Conservation (phyloP, 2,888 invertebrate species). For the Drosophila macrospina region DNA sequence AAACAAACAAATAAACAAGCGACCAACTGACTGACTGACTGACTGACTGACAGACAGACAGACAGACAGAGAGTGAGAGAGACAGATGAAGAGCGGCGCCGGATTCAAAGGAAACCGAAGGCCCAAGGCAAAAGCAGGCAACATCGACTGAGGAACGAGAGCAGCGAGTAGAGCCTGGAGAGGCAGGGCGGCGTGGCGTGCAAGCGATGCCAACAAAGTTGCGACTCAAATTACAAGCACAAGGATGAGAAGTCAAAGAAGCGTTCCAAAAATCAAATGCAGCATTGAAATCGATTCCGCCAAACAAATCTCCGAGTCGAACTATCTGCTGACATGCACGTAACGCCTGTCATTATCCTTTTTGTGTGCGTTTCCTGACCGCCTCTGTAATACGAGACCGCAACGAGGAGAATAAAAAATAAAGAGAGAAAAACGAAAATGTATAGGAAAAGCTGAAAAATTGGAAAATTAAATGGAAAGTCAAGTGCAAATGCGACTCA, state of each 20-base stretch:
- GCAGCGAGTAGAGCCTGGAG: no score
- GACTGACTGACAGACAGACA: neutral
- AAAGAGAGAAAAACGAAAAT: neutral
- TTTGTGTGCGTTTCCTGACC: slow-evolving; percentile 47
- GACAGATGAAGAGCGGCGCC: slow-evolving; percentile 52
- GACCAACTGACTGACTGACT: neutral
- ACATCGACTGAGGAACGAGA: no score
- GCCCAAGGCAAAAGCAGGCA: slow-evolving; percentile 32
- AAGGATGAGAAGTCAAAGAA: slow-evolving; percentile 7
- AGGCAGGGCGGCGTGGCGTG: neutral
- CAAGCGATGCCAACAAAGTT: slow-evolving; percentile 59
- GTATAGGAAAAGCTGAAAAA: slow-evolving; percentile 2
- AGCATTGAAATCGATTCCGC: slow-evolving; percentile 43
- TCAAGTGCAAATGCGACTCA: slow-evolving; percentile 38
- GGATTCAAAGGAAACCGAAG: slow-evolving; percentile 70
- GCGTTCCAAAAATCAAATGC: slow-evolving; percentile 19
- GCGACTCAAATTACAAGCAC: slow-evolving; percentile 62
- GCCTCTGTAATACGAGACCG: slow-evolving; percentile 49
- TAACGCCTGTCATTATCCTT: slow-evolving; percentile 60
- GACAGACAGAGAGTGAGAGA: slow-evolving; percentile 1
- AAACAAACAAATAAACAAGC: slow-evolving; percentile 74
- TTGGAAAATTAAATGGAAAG: slow-evolving; percentile 19
- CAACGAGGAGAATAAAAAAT: slow-evolving; percentile 11
- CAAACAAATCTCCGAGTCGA: slow-evolving; percentile 23
- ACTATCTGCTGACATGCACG: slow-evolving; percentile 36